A percentile compares a stretch with the other conserved stretches of the same genome.
Evolutionary conservation across 2,888 invertebrate species (phyloP).

Genomic region (Bruchidius siliquastri): DNA sequence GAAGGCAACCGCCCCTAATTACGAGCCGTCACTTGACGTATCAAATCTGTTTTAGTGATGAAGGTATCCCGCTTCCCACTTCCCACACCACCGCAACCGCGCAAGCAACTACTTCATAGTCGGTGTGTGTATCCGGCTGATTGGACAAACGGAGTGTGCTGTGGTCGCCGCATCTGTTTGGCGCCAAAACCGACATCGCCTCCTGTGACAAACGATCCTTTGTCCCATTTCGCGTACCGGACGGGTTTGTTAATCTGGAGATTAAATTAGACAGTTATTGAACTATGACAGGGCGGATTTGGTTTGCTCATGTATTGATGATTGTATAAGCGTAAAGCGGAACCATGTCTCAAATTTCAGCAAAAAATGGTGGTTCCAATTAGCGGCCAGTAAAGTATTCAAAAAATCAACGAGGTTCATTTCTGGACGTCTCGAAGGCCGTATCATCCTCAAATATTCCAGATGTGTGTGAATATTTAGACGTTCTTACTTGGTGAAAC

Average conservation of each 20-base stretch:
- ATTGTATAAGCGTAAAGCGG: no score
- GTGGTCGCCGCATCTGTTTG: constrained; percentile 1
- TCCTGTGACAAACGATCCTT: constrained; percentile 3
- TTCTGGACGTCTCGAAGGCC: no score
- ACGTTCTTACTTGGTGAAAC: no score
- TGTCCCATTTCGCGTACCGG: constrained; percentile 1
- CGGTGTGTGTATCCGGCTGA: background rate
- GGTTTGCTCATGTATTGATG: no score
- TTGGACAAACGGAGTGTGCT: background rate
- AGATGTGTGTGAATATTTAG: no score
- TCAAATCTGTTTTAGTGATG: background rate
- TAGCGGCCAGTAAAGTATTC: no score
- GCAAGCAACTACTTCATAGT: background rate
- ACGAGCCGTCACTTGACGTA: background rate
- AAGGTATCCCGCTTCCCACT: background rate
- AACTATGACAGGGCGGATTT: no score
- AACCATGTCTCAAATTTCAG: no score
- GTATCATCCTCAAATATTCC: no score
- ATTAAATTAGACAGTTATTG: no score
- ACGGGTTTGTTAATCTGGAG: constrained; percentile 4
- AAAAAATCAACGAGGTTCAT: no score
- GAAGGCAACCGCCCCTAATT: background rate
- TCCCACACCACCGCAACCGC: background rate
- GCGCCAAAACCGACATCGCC: background rate
- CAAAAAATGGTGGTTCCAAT: no score